Conservation (phyloP, 2,113 vertebrate species). For the Alaudala cheleensis region DNA sequence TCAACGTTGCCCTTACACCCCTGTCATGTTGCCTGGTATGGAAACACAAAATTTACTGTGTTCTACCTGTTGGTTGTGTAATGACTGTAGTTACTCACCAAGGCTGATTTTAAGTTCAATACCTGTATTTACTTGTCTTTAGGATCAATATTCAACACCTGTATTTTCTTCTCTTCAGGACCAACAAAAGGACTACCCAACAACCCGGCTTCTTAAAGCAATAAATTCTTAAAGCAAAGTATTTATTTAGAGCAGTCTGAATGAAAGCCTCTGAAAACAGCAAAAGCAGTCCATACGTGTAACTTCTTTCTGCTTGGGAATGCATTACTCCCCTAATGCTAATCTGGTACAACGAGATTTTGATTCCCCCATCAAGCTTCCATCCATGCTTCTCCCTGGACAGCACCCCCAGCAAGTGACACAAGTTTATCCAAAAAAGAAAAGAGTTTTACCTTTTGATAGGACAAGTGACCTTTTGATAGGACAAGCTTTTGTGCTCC, state of each 20-base stretch:
- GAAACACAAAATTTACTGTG: background rate
- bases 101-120: background rate
- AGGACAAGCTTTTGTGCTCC: background rate
- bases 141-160: background rate
- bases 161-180: background rate
- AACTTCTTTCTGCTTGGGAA: background rate
- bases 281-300: background rate
- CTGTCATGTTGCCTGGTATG: background rate
- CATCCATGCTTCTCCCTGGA: background rate
- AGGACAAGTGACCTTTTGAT: background rate
- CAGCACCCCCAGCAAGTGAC: background rate
- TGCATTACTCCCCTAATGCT: background rate
- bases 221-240: background rate
- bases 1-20: background rate
- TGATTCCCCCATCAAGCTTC: background rate
- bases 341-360: background rate
- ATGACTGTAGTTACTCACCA: background rate
- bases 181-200: background rate
- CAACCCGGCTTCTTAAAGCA: background rate
- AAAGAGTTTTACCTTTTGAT: background rate
- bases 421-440: background rate
- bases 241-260: background rate
- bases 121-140: background rate
- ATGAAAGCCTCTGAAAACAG: background rate
- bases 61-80: background rate